Evolutionary conservation across 2,113 vertebrate genomes (phyloP).

Genomic region (Amia ocellicauda): DNA sequence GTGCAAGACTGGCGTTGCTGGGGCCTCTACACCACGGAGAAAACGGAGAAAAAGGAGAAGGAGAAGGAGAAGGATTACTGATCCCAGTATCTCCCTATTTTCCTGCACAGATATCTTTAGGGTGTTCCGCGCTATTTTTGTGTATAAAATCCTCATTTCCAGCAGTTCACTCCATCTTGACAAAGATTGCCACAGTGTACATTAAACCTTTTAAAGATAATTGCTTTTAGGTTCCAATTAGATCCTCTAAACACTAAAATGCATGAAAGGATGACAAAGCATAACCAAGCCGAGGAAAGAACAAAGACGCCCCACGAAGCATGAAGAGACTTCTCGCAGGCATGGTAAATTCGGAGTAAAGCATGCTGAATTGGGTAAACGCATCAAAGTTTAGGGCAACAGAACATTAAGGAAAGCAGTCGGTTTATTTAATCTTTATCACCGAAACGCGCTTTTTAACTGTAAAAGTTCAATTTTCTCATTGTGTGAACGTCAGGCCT

Average conservation of each 20-base stretch:
- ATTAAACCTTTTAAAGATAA: slow-evolving; percentile 57
- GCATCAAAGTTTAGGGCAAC: slow-evolving; percentile 59
- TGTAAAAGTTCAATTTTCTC: slow-evolving; percentile 68
- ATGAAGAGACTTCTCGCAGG: slow-evolving; percentile 52
- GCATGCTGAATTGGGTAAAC: slow-evolving; percentile 64
- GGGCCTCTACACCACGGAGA: too few species aligned
- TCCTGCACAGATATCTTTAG: too few species aligned
- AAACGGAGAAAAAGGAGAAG: neutral
- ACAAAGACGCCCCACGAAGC: slow-evolving; percentile 45
- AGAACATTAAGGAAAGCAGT: slow-evolving; percentile 47
- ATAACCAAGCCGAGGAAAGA: slow-evolving; percentile 64
- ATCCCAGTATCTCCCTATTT: neutral
- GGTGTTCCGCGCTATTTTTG: too few species aligned
- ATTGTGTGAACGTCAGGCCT: slow-evolving; percentile 37
- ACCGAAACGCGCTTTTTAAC: slow-evolving; percentile 72
- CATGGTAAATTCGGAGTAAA: slow-evolving; percentile 66
- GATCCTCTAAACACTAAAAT: slow-evolving; percentile 36
- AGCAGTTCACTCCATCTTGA: slow-evolving; percentile 44
- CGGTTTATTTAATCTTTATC: slow-evolving; percentile 73
- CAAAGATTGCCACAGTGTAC: slow-evolving; percentile 44
- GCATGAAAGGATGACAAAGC: slow-evolving; percentile 38
- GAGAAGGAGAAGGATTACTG: slow-evolving; percentile 13
- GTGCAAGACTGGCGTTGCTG: too few species aligned
- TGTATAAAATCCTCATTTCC: slow-evolving; percentile 23
- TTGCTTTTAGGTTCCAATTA: slow-evolving; percentile 60